Evolutionary conservation across 2,888 invertebrate genomes (phyloP), one percentile per base, ranked within the genome.

Genomic region (Deilephila elpenor): DNA sequence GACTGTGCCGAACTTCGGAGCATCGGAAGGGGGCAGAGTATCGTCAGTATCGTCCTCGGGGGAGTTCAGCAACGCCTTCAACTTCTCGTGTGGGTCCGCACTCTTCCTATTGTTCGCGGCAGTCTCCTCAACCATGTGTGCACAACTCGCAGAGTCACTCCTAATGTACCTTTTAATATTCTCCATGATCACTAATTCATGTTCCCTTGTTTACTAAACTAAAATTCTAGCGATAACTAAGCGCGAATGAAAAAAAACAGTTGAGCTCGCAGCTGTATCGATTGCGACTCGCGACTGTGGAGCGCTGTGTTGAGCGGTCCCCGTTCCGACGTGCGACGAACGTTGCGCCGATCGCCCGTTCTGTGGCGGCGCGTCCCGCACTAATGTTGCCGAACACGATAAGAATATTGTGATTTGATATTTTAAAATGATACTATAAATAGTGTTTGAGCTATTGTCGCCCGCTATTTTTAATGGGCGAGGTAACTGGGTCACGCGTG

Each of bases 1-100:
- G 76, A 98, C 95, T 53, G 98, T 98, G 78, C 96, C 98, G 81
- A 96, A 96, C 86, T 96, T 96, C 1, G 92, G 96, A 78, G 91
- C 96, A 85, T 92, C 93, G 1, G 93, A 89, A 0, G 94, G 93
- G 5, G 93, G 93, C 1, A 93, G 86, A 19, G 89, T 88, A 74
- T 95, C 95, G 71, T 95, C 94, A 0, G 91, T 91, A 34, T 93
- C 94, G 8, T 93, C 93, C 6, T 94, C 95, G 1, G 93, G 93
- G 0, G 93, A 91, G 74, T 94, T 95, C 77, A 93, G 80, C 75
- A 93, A 78, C 51, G 94, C 94, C 83, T 93, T 92, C 84, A 94
- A 75, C 82, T 94, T 93, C 80, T 94, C 94, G 77, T 94, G 93
- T n/a, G 94, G 94, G 71, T 92, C 93, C 20, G 89, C 82, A 77